A percentile compares a stretch with the other conserved stretches of the same genome.
phyloP scores from a whole-genome alignment of 2,113 vertebrate species.

The rat (Rattus norvegicus) region GRCr8 NC_086028.1:93109501-93110000 shows the following conservation, averaged over 20 bases:
- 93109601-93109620: neutral
- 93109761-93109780: neutral
- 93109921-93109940: neutral
- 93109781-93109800: neutral
- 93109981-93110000: neutral
- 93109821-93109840: neutral
- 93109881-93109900: neutral
- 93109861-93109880: neutral
- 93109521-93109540: neutral
- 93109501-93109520: neutral
- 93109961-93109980: neutral
- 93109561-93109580: neutral
- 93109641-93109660: neutral
- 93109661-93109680: neutral
- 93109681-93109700: neutral
- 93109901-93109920: neutral
- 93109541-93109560: neutral
- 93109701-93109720: neutral
- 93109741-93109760: neutral
- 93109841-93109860: neutral
- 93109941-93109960: neutral
- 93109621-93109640: neutral
- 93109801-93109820: neutral
- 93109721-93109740: neutral
- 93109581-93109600: neutral